phyloP scores from a whole-genome alignment of 2,113 vertebrate genomes.

The Calidris pygmaea region DNA sequence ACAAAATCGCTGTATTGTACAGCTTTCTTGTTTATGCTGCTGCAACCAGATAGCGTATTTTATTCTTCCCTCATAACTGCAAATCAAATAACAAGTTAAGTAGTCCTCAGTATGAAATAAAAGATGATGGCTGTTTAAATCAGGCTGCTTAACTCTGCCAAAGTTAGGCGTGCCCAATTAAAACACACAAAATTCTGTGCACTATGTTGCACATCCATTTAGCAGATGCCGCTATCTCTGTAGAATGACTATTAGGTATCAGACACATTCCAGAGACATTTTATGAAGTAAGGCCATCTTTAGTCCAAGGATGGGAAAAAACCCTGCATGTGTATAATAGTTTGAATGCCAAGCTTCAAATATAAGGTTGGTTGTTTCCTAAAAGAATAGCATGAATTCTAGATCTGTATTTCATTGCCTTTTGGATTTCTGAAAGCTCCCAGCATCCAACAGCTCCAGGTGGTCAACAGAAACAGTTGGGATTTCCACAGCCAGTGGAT shows the following conservation, averaged over 20 bases:
- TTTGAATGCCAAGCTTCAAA: neutral
- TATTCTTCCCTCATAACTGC: neutral
- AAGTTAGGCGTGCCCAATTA: accelerated
- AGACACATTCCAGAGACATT: accelerated
- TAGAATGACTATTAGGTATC: neutral
- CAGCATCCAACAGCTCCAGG: neutral
- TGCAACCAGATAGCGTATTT: neutral
- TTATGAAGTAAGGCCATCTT: neutral
- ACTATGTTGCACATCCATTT: neutral
- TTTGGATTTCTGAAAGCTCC: neutral
- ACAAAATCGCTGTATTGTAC: neutral
- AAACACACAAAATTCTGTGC: neutral
- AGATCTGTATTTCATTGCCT: neutral
- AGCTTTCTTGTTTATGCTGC: neutral
- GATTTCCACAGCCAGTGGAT: neutral
- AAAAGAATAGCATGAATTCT: neutral
- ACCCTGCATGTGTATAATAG: neutral
- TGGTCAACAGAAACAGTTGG: neutral
- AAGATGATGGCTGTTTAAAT: neutral
- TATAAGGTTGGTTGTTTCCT: neutral
- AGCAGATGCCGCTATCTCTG: accelerated
- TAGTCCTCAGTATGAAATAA: neutral
- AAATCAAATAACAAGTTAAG: neutral
- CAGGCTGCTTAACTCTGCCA: neutral
- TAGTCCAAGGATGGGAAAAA: neutral